A percentile compares a stretch with the other conserved stretches of the same genome.
Conservation (phyloP, 2,797 vertebrate genomes). For the Scolopax bukidnonensis region DNA sequence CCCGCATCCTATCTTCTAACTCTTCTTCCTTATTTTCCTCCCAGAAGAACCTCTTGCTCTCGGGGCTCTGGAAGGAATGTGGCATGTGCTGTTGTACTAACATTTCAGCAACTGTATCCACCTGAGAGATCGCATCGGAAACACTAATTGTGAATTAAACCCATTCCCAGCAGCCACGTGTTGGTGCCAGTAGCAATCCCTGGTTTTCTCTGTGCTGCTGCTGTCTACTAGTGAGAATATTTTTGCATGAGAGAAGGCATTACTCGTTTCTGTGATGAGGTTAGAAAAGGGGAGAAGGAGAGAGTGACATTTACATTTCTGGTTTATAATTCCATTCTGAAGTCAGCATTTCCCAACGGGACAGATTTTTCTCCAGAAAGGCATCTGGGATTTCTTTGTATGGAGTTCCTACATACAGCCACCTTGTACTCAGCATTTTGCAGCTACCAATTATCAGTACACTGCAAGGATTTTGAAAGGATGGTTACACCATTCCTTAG, state of each 20-base stretch:
- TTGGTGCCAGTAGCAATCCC: rapidly evolving
- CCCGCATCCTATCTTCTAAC: neutral
- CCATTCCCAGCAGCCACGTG: neutral
- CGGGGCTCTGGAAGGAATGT: neutral
- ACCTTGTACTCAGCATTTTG: neutral
- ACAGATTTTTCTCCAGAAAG: neutral
- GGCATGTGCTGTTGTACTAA: neutral
- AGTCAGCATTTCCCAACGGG: neutral
- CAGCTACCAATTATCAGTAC: neutral
- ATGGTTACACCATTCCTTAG: neutral
- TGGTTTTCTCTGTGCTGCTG: neutral
- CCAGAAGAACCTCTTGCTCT: neutral
- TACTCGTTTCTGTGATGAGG: neutral
- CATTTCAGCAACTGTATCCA: neutral
- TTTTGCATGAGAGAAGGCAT: rapidly evolving
- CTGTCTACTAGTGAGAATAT: neutral
- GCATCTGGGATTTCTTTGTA: neutral
- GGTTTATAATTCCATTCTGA: neutral
- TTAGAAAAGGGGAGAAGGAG: no score
- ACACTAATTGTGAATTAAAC: neutral
- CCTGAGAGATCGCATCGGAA: neutral
- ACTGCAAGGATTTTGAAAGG: neutral
- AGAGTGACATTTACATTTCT: neutral
- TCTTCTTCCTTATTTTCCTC: neutral
- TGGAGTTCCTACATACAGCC: neutral